phyloP scores from a whole-genome alignment of 2,888 invertebrate species.

The Buathra laborator region DNA sequence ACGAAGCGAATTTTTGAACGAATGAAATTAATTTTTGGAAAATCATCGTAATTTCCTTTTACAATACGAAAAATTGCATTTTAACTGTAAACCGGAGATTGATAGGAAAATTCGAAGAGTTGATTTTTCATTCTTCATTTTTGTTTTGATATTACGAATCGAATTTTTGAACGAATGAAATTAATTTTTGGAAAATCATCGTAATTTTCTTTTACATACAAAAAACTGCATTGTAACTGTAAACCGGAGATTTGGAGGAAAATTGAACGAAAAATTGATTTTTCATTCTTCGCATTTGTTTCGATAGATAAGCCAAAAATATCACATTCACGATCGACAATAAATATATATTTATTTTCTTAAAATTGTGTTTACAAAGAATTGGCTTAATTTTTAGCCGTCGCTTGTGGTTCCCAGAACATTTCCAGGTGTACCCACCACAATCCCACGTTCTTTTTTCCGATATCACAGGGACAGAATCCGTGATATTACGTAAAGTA shows the following conservation, averaged over 20 bases:
- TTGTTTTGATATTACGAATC: too few relatives aligned
- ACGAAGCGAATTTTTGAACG: too few relatives aligned
- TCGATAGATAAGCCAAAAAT: constrained; percentile 63
- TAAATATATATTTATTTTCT: constrained; percentile 73
- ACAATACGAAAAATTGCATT: neutral
- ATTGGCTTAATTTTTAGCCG: constrained; percentile 26
- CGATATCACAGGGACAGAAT: constrained; percentile 47
- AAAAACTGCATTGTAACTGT: neutral
- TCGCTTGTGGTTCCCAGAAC: constrained; percentile 14
- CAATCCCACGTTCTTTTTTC: constrained; percentile 26
- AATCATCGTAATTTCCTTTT: neutral
- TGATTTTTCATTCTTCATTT: constrained; percentile 6
- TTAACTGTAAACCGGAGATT: too few relatives aligned
- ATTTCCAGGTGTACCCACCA: constrained; percentile 41
- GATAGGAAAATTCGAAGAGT: neutral
- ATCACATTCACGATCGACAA: constrained; percentile 67
- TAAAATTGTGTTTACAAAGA: constrained; percentile 67
- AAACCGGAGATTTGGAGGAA: too few relatives aligned
- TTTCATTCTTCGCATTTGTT: constrained; percentile 1
- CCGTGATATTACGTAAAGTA: constrained; percentile 44
- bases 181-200: neutral
- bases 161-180: neutral
- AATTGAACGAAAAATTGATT: neutral
- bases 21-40: neutral
- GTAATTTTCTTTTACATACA: neutral